Conservation (phyloP, 2,888 invertebrate genomes). For the Resseliella maxima region DNA sequence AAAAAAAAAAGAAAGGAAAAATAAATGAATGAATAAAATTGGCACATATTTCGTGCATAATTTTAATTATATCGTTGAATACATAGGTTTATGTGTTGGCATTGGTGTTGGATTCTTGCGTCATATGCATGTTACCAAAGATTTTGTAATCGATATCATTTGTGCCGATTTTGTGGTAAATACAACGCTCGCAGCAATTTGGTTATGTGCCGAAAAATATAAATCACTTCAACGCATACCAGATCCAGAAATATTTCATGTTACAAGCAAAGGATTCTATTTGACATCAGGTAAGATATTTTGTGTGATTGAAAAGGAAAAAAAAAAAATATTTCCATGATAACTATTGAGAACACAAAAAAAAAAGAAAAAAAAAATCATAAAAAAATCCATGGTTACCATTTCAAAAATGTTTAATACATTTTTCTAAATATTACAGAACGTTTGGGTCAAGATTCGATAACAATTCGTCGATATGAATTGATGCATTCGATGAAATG, state of each 20-base stretch:
- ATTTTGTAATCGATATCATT: constrained; percentile 59
- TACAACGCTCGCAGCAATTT: constrained; percentile 61
- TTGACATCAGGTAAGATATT: constrained; percentile 9
- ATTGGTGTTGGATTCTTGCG: constrained; percentile 61
- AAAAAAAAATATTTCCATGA: too few relatives aligned
- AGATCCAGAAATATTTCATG: not conserved
- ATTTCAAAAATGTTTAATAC: not conserved
- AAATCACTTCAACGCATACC: not conserved
- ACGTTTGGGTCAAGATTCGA: not conserved
- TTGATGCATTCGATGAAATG: constrained; percentile 23
- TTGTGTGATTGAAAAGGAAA: too few relatives aligned
- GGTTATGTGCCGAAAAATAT: constrained; percentile 57
- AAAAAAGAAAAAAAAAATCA: too few relatives aligned
- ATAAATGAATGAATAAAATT: not conserved
- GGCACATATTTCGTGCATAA: too few relatives aligned
- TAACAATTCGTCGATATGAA: not conserved
- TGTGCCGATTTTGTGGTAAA: constrained; percentile 62
- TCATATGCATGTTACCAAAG: constrained; percentile 57
- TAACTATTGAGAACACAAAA: too few relatives aligned
- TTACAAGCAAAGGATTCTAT: not conserved
- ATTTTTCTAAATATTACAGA: not conserved
- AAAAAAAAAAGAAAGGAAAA: not conserved
- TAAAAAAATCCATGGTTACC: too few relatives aligned
- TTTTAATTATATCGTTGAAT: not conserved
- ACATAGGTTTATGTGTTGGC: constrained; percentile 58